Percentiles rank a stretch among this genome's conserved stretches.
phyloP scores from a whole-genome alignment of 2,113 vertebrate species.

The Cepphus grylle region DNA sequence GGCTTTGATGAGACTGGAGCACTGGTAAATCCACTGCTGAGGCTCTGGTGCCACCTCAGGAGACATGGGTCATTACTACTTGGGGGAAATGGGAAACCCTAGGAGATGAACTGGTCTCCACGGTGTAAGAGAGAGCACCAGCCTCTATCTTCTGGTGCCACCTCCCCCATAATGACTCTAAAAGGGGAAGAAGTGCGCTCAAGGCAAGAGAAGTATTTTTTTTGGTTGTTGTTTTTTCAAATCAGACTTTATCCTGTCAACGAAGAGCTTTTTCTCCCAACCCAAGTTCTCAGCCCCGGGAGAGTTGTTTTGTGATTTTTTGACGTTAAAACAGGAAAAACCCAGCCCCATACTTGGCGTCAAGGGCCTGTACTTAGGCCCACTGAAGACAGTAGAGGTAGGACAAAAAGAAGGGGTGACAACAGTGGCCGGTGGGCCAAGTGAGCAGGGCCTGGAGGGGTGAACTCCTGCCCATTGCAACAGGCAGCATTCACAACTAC shows the following conservation, averaged over 20 bases:
- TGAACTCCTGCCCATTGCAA: not conserved
- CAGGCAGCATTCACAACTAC: not conserved
- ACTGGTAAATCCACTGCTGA: not conserved
- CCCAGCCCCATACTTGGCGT: fast-evolving
- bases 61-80: not conserved
- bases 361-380: not conserved
- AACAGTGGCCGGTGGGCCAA: not conserved
- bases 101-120: not conserved
- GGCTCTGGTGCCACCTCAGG: not conserved
- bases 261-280: not conserved
- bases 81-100: not conserved
- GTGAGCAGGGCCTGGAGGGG: not conserved
- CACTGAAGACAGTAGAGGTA: not conserved
- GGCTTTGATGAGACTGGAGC: not conserved
- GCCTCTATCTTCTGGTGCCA: not conserved
- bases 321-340: fast-evolving
- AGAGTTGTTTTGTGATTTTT: not conserved
- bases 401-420: not conserved
- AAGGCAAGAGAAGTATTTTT: not conserved
- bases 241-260: not conserved
- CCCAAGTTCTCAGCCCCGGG: not conserved
- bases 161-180: not conserved
- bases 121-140: not conserved
- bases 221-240: not conserved
- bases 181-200: not conserved